Percentiles rank a stretch among this genome's conserved stretches.
phyloP scores from a whole-genome alignment of 1,140 invertebrate species.

The Glomeris maerens region DNA sequence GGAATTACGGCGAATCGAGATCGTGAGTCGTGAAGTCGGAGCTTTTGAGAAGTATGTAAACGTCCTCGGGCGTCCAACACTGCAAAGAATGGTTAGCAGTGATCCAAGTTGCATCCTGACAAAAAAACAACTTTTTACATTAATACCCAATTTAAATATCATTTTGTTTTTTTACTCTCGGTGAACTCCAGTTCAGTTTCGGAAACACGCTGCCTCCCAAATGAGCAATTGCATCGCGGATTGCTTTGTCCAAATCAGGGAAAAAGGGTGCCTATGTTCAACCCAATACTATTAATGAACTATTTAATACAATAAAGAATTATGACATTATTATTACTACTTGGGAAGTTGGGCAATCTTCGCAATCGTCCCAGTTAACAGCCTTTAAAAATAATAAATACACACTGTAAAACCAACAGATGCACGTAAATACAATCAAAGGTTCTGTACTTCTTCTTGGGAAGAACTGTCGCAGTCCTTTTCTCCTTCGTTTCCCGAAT shows the following conservation, averaged over 20 bases:
- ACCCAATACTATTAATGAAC: no score
- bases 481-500: no score
- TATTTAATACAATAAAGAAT: no score
- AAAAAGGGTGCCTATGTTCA: slow-evolving; percentile 36
- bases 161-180: slow-evolving; percentile 25
- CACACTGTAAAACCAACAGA: no score
- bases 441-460: no score
- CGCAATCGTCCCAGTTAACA: no score
- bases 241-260: slow-evolving; percentile 36
- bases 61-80: slow-evolving; percentile 43
- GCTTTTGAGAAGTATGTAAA: slow-evolving; percentile 49
- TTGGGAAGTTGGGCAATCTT: no score
- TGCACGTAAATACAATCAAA: no score
- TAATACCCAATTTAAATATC: slow-evolving; percentile 1
- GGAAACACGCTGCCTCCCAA: slow-evolving; percentile 43
- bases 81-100: slow-evolving; percentile 42
- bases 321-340: no score
- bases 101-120: slow-evolving; percentile 50
- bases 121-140: slow-evolving; percentile 7
- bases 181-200: slow-evolving; percentile 52
- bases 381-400: no score
- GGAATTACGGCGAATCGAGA: slow-evolving; percentile 34
- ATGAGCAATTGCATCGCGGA: slow-evolving; percentile 35
- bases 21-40: slow-evolving; percentile 47
- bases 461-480: no score